Evolutionary conservation across 2,888 invertebrate species (phyloP).

Genomic region (Tortricodes alternella): DNA sequence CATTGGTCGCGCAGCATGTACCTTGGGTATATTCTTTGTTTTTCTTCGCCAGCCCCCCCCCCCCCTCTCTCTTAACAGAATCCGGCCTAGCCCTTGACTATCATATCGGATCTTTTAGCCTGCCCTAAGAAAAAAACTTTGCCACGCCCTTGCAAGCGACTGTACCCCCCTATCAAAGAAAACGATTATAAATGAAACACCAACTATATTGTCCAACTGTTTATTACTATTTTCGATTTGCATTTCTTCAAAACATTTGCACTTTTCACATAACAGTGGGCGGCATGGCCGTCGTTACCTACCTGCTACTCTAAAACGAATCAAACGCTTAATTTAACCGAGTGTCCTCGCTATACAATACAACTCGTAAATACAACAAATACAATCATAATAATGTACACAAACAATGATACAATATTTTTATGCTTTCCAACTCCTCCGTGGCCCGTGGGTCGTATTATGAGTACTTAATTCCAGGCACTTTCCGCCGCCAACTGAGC

Average conservation of each 20-base stretch:
- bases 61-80: too few relatives aligned
- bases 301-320: conserved; percentile 39
- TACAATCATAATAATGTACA: conserved; percentile 67
- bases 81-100: too few relatives aligned
- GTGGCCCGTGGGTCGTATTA: neutral
- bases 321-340: conserved; percentile 59
- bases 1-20: too few relatives aligned
- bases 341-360: conserved; percentile 48
- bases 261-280: conserved; percentile 46
- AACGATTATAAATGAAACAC: conserved; percentile 45
- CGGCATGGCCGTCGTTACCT: conserved; percentile 35
- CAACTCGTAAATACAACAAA: conserved; percentile 75
- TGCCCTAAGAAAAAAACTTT: too few relatives aligned
- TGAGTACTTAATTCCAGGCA: too few relatives aligned
- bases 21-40: too few relatives aligned
- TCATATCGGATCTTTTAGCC: too few relatives aligned
- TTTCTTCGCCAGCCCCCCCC: too few relatives aligned
- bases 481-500: too few relatives aligned
- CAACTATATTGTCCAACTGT: conserved; percentile 72
- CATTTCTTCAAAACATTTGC: conserved; percentile 44
- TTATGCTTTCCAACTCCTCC: conserved; percentile 32
- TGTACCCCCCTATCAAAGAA: too few relatives aligned
- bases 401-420: conserved; percentile 60
- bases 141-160: too few relatives aligned
- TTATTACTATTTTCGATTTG: conserved; percentile 60